Percentiles rank a stretch among this genome's conserved stretches.
These are phyloP conservation scores for Lymantria dispar DNA, from an alignment of 2,888 invertebrate species.

Conservation along the genomic window DNA sequence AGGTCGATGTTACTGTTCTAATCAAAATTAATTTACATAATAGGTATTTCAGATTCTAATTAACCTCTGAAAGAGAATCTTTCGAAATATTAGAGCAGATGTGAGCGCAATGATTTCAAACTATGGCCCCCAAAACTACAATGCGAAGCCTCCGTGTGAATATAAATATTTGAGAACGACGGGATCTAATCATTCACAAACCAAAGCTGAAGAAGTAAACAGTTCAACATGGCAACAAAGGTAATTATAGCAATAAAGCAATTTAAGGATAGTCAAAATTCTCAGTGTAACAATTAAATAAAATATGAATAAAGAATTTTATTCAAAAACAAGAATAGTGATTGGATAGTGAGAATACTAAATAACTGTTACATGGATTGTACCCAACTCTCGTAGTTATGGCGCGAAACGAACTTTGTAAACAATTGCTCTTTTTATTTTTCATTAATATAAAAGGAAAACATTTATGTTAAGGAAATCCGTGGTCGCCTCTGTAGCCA, in stretches of 20 bases:
- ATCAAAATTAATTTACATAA: slow-evolving; percentile 51
- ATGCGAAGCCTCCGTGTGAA: slow-evolving; percentile 44
- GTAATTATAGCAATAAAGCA: slow-evolving; percentile 31
- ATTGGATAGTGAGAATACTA: too few relatives aligned
- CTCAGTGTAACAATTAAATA: too few relatives aligned
- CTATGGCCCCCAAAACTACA: slow-evolving; percentile 59
- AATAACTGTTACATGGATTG: too few relatives aligned
- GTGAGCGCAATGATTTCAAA: slow-evolving; percentile 50
- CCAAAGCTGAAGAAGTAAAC: slow-evolving; percentile 44
- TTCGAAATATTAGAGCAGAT: slow-evolving; percentile 43
- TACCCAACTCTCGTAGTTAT: too few relatives aligned
- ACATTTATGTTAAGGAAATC: too few relatives aligned
- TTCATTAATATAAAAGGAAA: too few relatives aligned
- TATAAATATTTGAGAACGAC: slow-evolving; percentile 55
- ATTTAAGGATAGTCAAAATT: neutral
- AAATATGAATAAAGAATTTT: too few relatives aligned
- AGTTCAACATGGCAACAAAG: slow-evolving; percentile 56
- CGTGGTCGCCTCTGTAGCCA: too few relatives aligned
- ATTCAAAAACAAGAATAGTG: too few relatives aligned
- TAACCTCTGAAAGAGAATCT: slow-evolving; percentile 48
- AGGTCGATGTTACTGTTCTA: slow-evolving; percentile 43
- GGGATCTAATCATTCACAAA: slow-evolving; percentile 50
- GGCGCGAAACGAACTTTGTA: too few relatives aligned
- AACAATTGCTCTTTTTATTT: too few relatives aligned
- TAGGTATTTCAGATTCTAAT: slow-evolving; percentile 48